Evolutionary conservation across 1,140 invertebrate species (phyloP).

Genomic region (Drosophila fuyamai): DNA sequence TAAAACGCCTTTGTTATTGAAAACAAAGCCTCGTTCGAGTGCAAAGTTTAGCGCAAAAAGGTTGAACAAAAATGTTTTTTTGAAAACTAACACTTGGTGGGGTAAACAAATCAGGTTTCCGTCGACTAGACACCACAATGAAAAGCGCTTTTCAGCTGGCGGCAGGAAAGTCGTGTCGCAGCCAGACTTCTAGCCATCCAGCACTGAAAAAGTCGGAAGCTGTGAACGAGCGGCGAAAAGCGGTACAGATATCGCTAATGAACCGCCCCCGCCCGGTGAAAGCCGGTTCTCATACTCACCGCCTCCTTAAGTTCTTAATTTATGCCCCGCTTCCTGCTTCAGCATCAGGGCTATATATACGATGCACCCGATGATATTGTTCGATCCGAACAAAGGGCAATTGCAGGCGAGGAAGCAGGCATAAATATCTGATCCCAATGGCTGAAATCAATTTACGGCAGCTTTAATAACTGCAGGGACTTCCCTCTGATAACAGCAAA

Average conservation of each 20-base stretch:
- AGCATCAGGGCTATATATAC: constrained; percentile 49
- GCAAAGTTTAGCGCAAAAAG: constrained; percentile 60
- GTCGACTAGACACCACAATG: constrained; percentile 23
- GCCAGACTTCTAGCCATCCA: constrained; percentile 5
- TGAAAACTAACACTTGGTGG: constrained; percentile 54
- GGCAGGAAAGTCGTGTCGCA: constrained; percentile 22
- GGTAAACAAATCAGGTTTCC: constrained; percentile 43
- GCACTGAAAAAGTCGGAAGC: constrained; percentile 20
- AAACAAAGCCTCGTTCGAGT: constrained; percentile 42
- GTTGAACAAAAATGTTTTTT: constrained; percentile 4
- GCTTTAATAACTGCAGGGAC: constrained; percentile 29
- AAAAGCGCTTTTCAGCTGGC: constrained; percentile 39
- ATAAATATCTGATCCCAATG: constrained; percentile 44
- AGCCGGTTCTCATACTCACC: constrained; percentile 40
- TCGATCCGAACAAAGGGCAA: constrained; percentile 55
- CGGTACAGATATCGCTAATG: constrained; percentile 55
- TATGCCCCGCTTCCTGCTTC: constrained; percentile 62
- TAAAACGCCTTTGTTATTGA: constrained; percentile 42
- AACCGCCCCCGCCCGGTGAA: constrained; percentile 30
- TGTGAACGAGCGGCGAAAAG: constrained; percentile 5
- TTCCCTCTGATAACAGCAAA: constrained; percentile 29
- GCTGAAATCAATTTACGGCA: constrained; percentile 50
- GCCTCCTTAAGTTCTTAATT: constrained; percentile 54
- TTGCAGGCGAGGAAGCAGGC: constrained; percentile 40
- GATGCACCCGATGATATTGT: constrained; percentile 10